These are phyloP conservation scores for Cerastoderma edule DNA, from an alignment of 2,888 invertebrate species.

Conservation along the genomic window DNA sequence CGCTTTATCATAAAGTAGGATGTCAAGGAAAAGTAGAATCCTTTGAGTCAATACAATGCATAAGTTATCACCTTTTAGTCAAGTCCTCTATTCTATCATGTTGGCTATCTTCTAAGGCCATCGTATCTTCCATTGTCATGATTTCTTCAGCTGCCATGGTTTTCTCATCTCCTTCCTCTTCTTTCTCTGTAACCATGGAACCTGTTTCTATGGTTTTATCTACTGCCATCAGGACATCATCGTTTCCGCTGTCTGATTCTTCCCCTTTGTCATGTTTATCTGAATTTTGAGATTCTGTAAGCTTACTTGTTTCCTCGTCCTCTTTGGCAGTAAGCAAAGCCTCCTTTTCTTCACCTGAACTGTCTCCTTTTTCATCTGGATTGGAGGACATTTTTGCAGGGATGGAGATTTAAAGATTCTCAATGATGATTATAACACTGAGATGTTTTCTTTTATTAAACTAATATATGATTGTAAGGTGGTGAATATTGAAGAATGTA, in stretches of 20 bases:
- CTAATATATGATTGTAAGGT: no score
- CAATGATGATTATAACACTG: no score
- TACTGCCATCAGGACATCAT: not conserved
- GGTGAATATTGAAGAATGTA: no score
- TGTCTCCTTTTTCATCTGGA: not conserved
- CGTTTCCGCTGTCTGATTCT: not conserved
- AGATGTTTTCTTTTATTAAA: no score
- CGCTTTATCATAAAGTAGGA: no score
- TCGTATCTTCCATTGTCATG: constrained; percentile 39
- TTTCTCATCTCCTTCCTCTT: constrained; percentile 7
- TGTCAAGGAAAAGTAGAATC: no score
- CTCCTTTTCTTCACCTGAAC: not conserved
- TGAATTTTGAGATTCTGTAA: not conserved
- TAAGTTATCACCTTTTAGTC: constrained; percentile 51
- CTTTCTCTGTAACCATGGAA: constrained; percentile 14
- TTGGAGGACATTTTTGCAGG: not conserved
- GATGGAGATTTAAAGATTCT: no score
- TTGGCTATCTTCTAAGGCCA: constrained; percentile 18
- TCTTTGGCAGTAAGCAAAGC: not conserved
- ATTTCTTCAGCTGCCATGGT: not conserved
- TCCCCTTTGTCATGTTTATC: not conserved
- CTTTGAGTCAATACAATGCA: no score
- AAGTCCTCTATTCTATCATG: constrained; percentile 49
- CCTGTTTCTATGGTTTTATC: not conserved
- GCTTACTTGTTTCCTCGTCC: not conserved